A percentile compares a stretch with the other conserved stretches of the same genome.
Conservation (phyloP, 1,140 invertebrate species). For the Scaptomyza pallida region DNA sequence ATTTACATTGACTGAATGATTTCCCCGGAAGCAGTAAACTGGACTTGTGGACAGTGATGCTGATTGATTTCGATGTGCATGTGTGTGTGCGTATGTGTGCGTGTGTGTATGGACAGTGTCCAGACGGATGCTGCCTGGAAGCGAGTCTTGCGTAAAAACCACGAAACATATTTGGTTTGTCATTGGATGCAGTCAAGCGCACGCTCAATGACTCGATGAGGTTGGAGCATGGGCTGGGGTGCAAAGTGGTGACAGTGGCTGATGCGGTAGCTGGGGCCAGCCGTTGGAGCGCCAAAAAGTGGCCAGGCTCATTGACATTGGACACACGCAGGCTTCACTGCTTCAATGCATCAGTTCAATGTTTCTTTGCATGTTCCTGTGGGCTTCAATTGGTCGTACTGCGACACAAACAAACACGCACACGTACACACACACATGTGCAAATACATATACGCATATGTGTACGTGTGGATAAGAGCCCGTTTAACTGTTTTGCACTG, state of each 20-base stretch:
- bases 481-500: slow-evolving; percentile 65
- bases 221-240: neutral
- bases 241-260: neutral
- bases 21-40: slow-evolving; percentile 20
- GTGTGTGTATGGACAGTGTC: slow-evolving; percentile 4
- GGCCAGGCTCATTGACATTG: slow-evolving; percentile 75
- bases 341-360: slow-evolving; percentile 22
- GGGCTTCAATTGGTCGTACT: slow-evolving; percentile 73
- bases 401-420: slow-evolving; percentile 28
- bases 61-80: slow-evolving; percentile 69
- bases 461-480: slow-evolving; percentile 24
- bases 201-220: slow-evolving; percentile 19
- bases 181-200: slow-evolving; percentile 75
- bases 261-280: slow-evolving; percentile 33
- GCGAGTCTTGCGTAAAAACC: slow-evolving; percentile 74
- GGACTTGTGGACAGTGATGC: slow-evolving; percentile 19
- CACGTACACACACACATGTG: slow-evolving; percentile 1
- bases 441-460: neutral
- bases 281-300: slow-evolving; percentile 65
- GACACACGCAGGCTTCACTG: slow-evolving; percentile 36
- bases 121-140: slow-evolving; percentile 27
- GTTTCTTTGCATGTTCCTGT: slow-evolving; percentile 68
- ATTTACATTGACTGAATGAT: slow-evolving; percentile 80
- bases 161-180: slow-evolving; percentile 83
- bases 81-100: neutral